phyloP scores from a whole-genome alignment of 2,113 vertebrate species.

The Caranx melampygus region DNA sequence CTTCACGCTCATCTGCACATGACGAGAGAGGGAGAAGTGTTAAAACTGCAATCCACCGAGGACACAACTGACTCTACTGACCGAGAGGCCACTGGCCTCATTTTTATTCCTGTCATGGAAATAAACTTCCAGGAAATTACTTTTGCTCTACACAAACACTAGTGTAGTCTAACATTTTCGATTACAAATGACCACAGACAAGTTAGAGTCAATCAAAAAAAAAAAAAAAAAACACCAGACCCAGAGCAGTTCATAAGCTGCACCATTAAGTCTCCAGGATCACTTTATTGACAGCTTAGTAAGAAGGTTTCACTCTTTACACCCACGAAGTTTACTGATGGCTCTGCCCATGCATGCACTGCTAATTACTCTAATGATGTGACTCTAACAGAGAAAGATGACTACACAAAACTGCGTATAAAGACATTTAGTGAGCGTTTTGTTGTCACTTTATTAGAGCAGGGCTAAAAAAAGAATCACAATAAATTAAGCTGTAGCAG shows the following conservation, averaged over 20 bases:
- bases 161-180: background rate
- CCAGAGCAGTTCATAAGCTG: constrained; percentile 44
- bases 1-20: constrained; percentile 91
- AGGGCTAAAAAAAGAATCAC: constrained; percentile 56
- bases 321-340: constrained; percentile 29
- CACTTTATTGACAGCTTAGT: constrained; percentile 61
- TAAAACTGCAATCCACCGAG: constrained; percentile 1
- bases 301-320: constrained; percentile 42
- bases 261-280: constrained; percentile 48
- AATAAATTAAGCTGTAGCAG: constrained; percentile 69
- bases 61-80: background rate
- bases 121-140: constrained; percentile 19
- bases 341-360: background rate
- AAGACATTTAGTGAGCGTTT: background rate
- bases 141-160: constrained; percentile 3
- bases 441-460: constrained; percentile 14
- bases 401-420: background rate
- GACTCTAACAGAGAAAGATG: background rate
- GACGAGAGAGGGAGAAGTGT: constrained; percentile 6
- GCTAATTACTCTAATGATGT: constrained; percentile 21
- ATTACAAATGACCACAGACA: constrained; percentile 25
- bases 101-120: background rate
- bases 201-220: constrained; percentile 34
- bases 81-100: background rate
- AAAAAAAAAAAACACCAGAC: too few relatives aligned